Evolutionary conservation across 2,888 invertebrate genomes (phyloP), one percentile per base, ranked within the genome.

Genomic region (Gisinianus flammeolus): DNA sequence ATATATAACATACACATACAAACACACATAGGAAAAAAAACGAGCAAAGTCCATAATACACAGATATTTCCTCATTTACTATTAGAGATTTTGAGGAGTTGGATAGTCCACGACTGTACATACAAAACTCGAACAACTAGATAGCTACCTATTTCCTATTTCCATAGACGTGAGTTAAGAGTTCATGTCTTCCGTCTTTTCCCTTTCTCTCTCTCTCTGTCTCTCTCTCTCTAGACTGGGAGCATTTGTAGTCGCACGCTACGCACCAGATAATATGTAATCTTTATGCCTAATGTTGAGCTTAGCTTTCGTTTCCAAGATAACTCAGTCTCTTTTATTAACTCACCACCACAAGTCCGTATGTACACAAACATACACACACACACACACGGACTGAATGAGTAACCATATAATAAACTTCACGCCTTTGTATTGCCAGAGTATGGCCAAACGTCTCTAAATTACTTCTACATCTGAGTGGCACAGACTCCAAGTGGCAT

Each of bases 391-490:
- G n/a, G n/a, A n/a, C n/a, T n/a, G n/a, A n/a, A n/a, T n/a, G n/a
- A n/a, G n/a, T n/a, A n/a, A n/a, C n/a, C n/a, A n/a, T n/a, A 44
- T 6, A 44, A 44, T 44, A 44, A 19, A 67, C 73, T 64, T 74
- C 73, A 74, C 73, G 73, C 73, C 73, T 74, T 3, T 16, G 44
- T 44, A 10, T 62, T 24, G 24, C 2, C 26, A 28, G 12, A 2
- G 26, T 16, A 62, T 54, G n/a, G 33, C 30, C 31, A 67, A 67
- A 74, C 30, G 44, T 44, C 73, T 35, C 33, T 44, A 74, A 74
- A 74, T 74, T 74, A 74, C 73, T 31, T 74, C 33, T 74, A 35
- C 66, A 74, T 74, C 31, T 64, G 73, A 74, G 44, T 74, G 73
- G 44, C 44, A 35, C 64, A 31, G 73, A 74, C 73, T 74, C 56